These are phyloP conservation scores for Adelphocoris suturalis DNA, from an alignment of 2,888 invertebrate genomes.

Conservation along the genomic window DNA sequence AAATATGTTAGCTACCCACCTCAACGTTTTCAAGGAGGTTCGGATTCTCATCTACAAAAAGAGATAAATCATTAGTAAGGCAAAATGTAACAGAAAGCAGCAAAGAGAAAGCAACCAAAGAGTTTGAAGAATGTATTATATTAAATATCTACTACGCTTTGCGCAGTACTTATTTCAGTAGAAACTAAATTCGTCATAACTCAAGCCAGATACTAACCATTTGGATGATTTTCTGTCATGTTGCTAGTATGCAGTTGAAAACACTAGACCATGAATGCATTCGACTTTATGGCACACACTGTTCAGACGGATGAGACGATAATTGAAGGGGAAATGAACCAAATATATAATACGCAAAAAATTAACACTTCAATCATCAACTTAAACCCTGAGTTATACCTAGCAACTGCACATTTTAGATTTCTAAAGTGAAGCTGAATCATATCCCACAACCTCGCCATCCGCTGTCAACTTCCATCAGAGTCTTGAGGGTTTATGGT, in stretches of 20 bases:
- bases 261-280: background rate
- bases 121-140: background rate
- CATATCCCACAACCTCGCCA: background rate
- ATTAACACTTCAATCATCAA: background rate
- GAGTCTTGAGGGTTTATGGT: background rate
- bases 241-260: conserved; percentile 20
- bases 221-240: conserved; percentile 48
- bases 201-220: conserved; percentile 11
- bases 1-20: conserved; percentile 46
- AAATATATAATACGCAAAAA: background rate
- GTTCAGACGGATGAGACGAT: background rate
- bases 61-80: background rate
- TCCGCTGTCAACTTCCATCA: background rate
- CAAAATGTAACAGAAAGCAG: too few species aligned
- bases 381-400: background rate
- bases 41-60: conserved; percentile 29
- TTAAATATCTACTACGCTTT: background rate
- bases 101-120: background rate
- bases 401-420: conserved; percentile 9
- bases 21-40: conserved; percentile 35
- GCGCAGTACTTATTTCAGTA: background rate
- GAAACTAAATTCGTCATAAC: background rate
- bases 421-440: background rate
- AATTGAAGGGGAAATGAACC: background rate
- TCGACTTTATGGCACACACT: background rate